phyloP scores from a whole-genome alignment of 2,888 invertebrate species.

The Noctua comes region DNA sequence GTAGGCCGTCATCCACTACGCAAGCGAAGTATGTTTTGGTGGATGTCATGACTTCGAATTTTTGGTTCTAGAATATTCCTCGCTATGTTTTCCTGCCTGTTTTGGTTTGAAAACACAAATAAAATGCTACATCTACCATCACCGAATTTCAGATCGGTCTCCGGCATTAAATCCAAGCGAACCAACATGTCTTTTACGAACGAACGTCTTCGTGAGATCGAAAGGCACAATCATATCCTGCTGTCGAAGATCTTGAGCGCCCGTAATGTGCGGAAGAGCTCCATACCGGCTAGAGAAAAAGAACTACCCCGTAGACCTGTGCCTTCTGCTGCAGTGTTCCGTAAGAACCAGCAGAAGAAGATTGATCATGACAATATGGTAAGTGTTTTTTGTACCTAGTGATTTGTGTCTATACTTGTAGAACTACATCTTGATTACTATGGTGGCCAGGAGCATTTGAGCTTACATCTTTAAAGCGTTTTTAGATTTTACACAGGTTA shows the following conservation, averaged over 20 bases:
- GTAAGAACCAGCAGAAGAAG: slow-evolving; percentile 89
- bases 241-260: slow-evolving; percentile 90
- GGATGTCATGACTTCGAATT: too few species aligned
- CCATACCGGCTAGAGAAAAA: slow-evolving; percentile 77
- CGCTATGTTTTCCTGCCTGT: not conserved
- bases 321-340: slow-evolving; percentile 87
- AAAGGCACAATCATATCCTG: slow-evolving; percentile 91
- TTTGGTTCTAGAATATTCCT: not conserved
- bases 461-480: not conserved
- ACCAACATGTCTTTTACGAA: slow-evolving; percentile 90
- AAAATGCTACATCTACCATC: not conserved
- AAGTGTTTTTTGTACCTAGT: slow-evolving; percentile 41
- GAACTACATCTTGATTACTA: not conserved
- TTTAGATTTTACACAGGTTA: not conserved
- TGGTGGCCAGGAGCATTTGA: not conserved
- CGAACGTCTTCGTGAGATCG: slow-evolving; percentile 91
- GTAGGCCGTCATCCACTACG: too few species aligned
- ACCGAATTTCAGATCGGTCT: slow-evolving; percentile 77
- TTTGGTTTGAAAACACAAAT: not conserved
- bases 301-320: slow-evolving; percentile 69
- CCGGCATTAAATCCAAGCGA: slow-evolving; percentile 77
- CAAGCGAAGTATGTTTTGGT: too few species aligned
- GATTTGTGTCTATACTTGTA: not conserved
- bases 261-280: slow-evolving; percentile 80
- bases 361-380: slow-evolving; percentile 91